These are phyloP conservation scores for Bombus waltoni DNA, from an alignment of 1,140 invertebrate species.

Conservation along the genomic window DNA sequence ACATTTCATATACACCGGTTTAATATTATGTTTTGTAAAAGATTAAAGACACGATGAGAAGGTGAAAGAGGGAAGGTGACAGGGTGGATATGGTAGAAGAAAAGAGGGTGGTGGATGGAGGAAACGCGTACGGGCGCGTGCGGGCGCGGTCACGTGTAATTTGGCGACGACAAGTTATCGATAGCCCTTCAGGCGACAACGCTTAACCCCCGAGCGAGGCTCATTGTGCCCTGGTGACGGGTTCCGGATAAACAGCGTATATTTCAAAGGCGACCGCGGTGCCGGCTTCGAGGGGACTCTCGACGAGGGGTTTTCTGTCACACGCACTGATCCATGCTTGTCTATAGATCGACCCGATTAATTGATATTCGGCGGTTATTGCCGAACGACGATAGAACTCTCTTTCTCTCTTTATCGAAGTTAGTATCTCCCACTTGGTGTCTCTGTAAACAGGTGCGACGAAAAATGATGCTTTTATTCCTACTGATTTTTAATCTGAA, in stretches of 20 bases:
- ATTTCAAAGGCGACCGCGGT: slow-evolving; percentile 78
- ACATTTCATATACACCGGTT: neutral
- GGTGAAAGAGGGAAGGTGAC: neutral
- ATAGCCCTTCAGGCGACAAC: slow-evolving; percentile 78
- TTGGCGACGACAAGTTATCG: slow-evolving; percentile 80
- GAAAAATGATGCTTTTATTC: slow-evolving; percentile 38
- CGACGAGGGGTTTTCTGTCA: slow-evolving; percentile 80
- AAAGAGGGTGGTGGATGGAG: slow-evolving; percentile 2
- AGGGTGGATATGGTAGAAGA: neutral
- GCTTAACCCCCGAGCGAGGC: slow-evolving; percentile 75
- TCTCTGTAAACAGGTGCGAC: slow-evolving; percentile 4
- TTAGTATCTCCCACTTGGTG: neutral
- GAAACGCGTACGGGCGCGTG: slow-evolving; percentile 32
- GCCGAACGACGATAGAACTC: slow-evolving; percentile 44
- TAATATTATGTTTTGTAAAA: neutral
- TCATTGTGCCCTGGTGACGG: slow-evolving; percentile 79
- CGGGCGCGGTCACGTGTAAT: slow-evolving; percentile 70
- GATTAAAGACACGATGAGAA: neutral
- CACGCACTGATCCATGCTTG: slow-evolving; percentile 76
- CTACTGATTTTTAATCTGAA: neutral
- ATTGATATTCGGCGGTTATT: slow-evolving; percentile 74
- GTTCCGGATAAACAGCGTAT: slow-evolving; percentile 78
- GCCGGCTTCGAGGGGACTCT: slow-evolving; percentile 72
- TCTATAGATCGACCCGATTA: slow-evolving; percentile 69
- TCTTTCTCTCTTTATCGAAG: no score